Conservation (phyloP, 2,113 vertebrate species). For the Scomber scombrus region DNA sequence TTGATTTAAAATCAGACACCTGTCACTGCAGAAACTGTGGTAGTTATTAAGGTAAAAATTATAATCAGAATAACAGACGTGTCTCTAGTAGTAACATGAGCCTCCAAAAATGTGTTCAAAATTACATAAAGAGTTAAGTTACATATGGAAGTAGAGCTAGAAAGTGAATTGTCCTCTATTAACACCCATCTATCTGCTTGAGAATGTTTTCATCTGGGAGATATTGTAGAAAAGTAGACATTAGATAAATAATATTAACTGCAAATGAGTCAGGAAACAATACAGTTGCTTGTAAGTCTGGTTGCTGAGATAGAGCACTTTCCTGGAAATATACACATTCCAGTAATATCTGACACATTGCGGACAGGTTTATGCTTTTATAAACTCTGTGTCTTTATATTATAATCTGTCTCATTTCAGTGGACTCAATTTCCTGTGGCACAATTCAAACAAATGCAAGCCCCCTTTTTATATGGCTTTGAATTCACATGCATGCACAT, state of each 20-base stretch:
- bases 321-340: not conserved
- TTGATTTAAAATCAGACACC: no score
- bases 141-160: not conserved
- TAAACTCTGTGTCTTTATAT: not conserved
- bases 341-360: constrained; percentile 3
- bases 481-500: not conserved
- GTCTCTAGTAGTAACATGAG: constrained; percentile 9
- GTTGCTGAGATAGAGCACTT: not conserved
- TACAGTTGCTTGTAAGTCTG: not conserved
- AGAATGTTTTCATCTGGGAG: not conserved
- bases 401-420: not conserved
- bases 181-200: not conserved
- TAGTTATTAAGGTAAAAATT: not conserved
- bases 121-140: not conserved
- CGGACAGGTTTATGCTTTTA: not conserved
- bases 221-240: constrained; percentile 11
- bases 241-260: constrained; percentile 20
- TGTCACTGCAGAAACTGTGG: not conserved
- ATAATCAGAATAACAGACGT: not conserved
- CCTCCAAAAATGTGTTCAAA: not conserved
- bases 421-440: not conserved
- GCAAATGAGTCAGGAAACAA: constrained; percentile 26
- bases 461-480: not conserved
- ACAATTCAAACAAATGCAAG: not conserved
- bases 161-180: not conserved